Evolutionary conservation across 2,797 vertebrate species (phyloP), one percentile per base, ranked within the genome.

Genomic region (Rhyacichthys aspro): DNA sequence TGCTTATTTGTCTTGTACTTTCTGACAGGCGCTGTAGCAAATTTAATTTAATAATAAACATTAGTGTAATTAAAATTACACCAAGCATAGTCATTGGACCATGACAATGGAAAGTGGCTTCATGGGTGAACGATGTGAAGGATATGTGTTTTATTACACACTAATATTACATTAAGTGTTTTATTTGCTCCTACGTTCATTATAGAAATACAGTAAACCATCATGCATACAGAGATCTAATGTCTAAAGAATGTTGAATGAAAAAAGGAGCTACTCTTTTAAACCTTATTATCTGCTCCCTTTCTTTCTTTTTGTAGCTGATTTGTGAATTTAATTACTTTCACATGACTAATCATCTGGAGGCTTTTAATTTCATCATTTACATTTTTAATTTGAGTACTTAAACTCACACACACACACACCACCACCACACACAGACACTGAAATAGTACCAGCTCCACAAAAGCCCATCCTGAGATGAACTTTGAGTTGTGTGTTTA

Each of bases 331-430:
- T 59, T 17, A 64, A 70, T 72, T 18, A 41, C 65, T 57, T 52
- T 68, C 49, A 74, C 54, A 50, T 58, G 60, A 73, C 52, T 61
- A 53, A 53, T 41, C 55, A 8, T 17, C 15, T 43, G n/a, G n/a
- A 11, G 58, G 55, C 41, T 65, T 59, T 68, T 63, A 68, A 66
- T 57, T 75, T 34, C 47, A 38, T 70, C 0, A 68, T 69, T 59
- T 59, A n/a, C 55, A 61, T 67, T 59, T 68, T 56, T 57, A 48
- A 73, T 70, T 76, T 41, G 37, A 68, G 48, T 23, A 47, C 67
- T 19, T 55, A 15, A 59, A 33, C 50, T 60, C 38, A 50, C 43
- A 43, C n/a, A n/a, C n/a, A n/a, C n/a, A n/a, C n/a, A n/a, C n/a
- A n/a, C n/a, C n/a, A n/a, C n/a, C n/a, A 17, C 39, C 32, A 1